phyloP scores from a whole-genome alignment of 2,113 vertebrate genomes.

The Clarias gariepinus region DNA sequence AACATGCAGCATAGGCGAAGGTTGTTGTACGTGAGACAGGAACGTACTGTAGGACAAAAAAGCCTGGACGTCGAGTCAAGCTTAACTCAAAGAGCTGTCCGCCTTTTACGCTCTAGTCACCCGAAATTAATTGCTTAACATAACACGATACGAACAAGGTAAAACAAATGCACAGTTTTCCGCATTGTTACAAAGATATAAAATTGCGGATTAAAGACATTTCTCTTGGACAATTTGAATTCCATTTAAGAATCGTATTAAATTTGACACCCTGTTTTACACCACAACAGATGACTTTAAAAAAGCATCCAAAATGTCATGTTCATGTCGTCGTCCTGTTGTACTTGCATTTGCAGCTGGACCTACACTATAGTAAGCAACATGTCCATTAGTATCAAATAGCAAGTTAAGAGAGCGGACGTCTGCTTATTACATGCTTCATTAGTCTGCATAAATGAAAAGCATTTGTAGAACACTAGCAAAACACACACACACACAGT shows the following conservation, averaged over 20 bases:
- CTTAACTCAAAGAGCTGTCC: background rate
- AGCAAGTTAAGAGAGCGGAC: background rate
- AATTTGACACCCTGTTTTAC: background rate
- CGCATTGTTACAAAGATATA: background rate
- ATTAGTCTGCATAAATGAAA: background rate
- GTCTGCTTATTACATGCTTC: conserved; percentile 3
- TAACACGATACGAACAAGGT: background rate
- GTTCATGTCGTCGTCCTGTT: background rate
- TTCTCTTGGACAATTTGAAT: background rate
- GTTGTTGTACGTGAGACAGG: background rate
- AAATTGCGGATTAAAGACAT: background rate
- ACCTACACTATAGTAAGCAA: background rate
- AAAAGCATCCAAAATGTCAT: background rate
- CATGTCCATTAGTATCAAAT: background rate
- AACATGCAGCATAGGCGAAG: background rate
- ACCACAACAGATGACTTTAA: background rate
- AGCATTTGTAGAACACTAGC: background rate
- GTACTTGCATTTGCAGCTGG: background rate
- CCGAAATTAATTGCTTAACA: background rate
- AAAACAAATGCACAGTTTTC: background rate
- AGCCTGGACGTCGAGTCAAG: background rate
- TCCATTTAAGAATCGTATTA: background rate
- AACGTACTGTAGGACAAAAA: background rate
- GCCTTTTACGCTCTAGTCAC: background rate
- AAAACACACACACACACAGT: background rate